These are phyloP conservation scores for Chrysemys picta DNA, from an alignment of 2,113 vertebrate species.

Conservation along the genomic window DNA sequence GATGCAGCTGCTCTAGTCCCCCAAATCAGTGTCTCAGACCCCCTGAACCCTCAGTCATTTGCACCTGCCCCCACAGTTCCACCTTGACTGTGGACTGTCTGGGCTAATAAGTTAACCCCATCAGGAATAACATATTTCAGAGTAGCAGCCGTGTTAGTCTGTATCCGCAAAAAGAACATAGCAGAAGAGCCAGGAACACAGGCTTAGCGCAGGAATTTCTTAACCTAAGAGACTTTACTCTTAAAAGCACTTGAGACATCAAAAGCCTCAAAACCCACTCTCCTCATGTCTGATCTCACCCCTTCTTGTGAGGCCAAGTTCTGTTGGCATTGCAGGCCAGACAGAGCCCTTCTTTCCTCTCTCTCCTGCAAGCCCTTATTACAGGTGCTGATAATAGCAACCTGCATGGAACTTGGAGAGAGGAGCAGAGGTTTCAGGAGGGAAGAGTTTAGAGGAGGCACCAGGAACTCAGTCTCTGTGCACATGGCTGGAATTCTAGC, in stretches of 20 bases:
- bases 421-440: background rate
- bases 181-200: fast-evolving
- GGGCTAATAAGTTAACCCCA: background rate
- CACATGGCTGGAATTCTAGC: background rate
- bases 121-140: background rate
- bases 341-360: background rate
- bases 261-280: fast-evolving
- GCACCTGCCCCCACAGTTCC: background rate
- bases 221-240: background rate
- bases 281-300: background rate
- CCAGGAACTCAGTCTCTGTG: background rate
- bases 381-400: background rate
- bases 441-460: background rate
- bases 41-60: background rate
- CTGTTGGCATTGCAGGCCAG: background rate
- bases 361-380: background rate
- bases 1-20: background rate
- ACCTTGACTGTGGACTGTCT: background rate
- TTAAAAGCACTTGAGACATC: background rate
- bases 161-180: too few relatives aligned
- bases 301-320: background rate
- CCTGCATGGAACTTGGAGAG: background rate
- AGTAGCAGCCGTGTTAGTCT: too few relatives aligned
- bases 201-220: background rate
- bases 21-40: background rate